These are phyloP conservation scores for Laterallus jamaicensis DNA, from an alignment of 2,113 vertebrate species.

Conservation along the genomic window DNA sequence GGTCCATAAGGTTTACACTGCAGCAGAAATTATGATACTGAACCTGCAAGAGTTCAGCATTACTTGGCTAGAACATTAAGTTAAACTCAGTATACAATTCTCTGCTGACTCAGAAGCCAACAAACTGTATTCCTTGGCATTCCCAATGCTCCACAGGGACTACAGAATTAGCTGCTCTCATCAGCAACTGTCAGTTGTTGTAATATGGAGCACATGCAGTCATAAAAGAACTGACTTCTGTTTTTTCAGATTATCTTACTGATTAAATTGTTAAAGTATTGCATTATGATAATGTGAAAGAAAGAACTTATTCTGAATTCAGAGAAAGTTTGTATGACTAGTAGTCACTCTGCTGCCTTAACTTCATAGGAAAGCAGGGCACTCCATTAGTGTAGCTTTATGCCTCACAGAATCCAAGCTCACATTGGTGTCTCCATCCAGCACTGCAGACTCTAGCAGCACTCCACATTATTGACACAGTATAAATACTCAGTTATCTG, in stretches of 20 bases:
- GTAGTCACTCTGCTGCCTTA: neutral
- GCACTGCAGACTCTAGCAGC: neutral
- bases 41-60: neutral
- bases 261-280: neutral
- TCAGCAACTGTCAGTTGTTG: neutral
- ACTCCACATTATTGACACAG: neutral
- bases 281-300: neutral
- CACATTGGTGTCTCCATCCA: neutral
- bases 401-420: neutral
- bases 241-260: neutral
- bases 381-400: fast-evolving
- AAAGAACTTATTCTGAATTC: neutral
- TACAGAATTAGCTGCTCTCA: neutral
- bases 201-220: fast-evolving
- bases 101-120: neutral
- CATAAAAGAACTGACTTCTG: neutral
- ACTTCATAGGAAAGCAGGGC: neutral
- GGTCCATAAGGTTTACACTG: neutral
- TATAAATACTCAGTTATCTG: neutral
- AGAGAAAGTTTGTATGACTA: neutral
- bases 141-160: neutral
- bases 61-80: neutral
- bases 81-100: neutral
- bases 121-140: neutral
- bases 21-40: neutral